Evolutionary conservation across 30 jellyfish, hydroid and myxozoan species (phyloP).

Genomic region (Mastigias papua): DNA sequence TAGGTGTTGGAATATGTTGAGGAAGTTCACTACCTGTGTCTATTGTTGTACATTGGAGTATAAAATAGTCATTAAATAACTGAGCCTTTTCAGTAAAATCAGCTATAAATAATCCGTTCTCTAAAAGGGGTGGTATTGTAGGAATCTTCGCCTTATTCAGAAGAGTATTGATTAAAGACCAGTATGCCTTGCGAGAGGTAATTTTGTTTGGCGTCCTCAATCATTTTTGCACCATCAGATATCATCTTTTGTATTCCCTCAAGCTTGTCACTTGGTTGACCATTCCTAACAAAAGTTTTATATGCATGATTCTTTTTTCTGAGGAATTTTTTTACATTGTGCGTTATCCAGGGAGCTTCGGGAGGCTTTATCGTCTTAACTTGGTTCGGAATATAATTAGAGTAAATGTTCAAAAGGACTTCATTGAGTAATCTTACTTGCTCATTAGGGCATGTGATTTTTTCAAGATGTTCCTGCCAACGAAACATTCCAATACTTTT

Average conservation of each 20-base stretch:
- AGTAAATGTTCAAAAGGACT: conserved; percentile 8
- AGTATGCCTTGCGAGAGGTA: conserved; percentile 53
- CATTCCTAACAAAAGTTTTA: conserved; percentile 34
- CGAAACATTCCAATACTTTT: conserved; percentile 46
- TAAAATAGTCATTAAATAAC: conserved; percentile 49
- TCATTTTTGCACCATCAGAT: conserved; percentile 42
- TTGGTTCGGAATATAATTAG: conserved; percentile 40
- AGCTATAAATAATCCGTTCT: conserved; percentile 27
- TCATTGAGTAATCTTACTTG: conserved; percentile 46
- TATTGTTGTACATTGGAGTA: conserved; percentile 57
- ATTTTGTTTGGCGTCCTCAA: conserved; percentile 54
- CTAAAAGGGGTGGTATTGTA: conserved; percentile 46
- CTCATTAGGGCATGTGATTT: conserved; percentile 44
- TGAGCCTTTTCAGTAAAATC: conserved; percentile 61
- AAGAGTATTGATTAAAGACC: conserved; percentile 45
- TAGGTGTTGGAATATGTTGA: not conserved
- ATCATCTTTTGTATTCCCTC: conserved; percentile 37
- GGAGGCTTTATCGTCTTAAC: conserved; percentile 43
- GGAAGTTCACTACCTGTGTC: conserved; percentile 50
- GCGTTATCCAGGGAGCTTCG: conserved; percentile 68
- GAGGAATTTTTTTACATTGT: conserved; percentile 28
- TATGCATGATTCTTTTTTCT: conserved; percentile 64
- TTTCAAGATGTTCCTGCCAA: conserved; percentile 48
- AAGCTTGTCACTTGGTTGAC: conserved; percentile 40
- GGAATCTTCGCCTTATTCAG: conserved; percentile 48